Evolutionary conservation across 2,888 invertebrate genomes (phyloP).

Genomic region (Lathronympha strigana): DNA sequence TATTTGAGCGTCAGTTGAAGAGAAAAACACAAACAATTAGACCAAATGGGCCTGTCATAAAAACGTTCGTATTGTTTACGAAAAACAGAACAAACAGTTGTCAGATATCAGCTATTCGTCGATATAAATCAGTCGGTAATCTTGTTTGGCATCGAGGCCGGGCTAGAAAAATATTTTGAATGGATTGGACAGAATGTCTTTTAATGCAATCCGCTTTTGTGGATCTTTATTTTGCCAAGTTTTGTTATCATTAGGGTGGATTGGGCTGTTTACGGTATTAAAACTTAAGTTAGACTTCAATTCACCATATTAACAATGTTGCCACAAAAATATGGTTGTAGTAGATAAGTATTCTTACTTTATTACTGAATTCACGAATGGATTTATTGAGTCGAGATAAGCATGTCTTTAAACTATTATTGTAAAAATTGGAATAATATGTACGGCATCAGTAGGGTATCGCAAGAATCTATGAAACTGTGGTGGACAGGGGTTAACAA

Average conservation of each 20-base stretch:
- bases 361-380: too few relatives aligned
- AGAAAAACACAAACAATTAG: constrained; percentile 40
- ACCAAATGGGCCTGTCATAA: constrained; percentile 42
- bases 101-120: constrained; percentile 42
- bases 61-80: constrained; percentile 42
- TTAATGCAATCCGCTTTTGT: constrained; percentile 27
- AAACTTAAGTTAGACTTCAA: too few relatives aligned
- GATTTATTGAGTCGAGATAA: too few relatives aligned
- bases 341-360: too few relatives aligned
- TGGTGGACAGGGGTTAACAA: too few relatives aligned
- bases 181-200: constrained; percentile 35
- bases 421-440: too few relatives aligned
- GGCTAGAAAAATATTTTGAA: constrained; percentile 37
- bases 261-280: constrained; percentile 9
- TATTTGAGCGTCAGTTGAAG: constrained; percentile 20
- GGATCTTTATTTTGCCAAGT: constrained; percentile 23
- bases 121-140: constrained; percentile 42
- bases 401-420: too few relatives aligned
- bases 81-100: constrained; percentile 40
- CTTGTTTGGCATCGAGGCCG: constrained; percentile 40
- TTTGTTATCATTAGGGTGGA: constrained; percentile 24
- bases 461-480: too few relatives aligned
- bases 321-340: too few relatives aligned
- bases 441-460: too few relatives aligned
- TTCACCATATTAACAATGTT: too few relatives aligned